Base-by-base conservation (phyloP, 1,140 invertebrate species). In the Colletes gigas region DNA sequence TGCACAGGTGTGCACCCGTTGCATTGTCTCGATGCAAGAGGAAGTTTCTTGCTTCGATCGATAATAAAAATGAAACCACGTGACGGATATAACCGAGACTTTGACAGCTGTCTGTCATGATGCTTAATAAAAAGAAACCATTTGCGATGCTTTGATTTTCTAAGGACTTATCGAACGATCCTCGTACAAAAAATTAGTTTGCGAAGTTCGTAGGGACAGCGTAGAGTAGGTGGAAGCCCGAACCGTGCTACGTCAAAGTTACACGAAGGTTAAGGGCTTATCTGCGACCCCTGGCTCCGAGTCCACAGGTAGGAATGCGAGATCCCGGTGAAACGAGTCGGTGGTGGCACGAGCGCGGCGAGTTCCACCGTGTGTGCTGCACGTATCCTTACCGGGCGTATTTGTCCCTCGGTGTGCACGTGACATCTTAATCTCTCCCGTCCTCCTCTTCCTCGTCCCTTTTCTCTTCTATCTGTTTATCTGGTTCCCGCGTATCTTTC, bases 391-490 rank as follows among this genome's bases (percentile, higher is more conserved):
- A 12, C 62, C 81, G 9, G 52, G 71, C 76, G 62, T 82, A 88
- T 88, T 85, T 88, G 87, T 87, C 77, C 79, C 73, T 77, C 39
- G 60, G 47, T 69, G 67, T 86, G 88, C 82, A 85, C 86, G 85
- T 91, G 88, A 90, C 89, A 90, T 91, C 85, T 91, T 89, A 91
- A 90, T 90, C 88, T 87, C 71, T 74, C 68, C 41, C 21, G 59
- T 41, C 66, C 79, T 57, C 55, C 44, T 66, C 57, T 62, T 21
- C 19, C 30, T 71, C 55, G 47, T 57, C 59, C n/a, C 30, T 39
- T 15, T 7, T 17, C 54, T n/a, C 54, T 15, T n/a, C 47, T 44
- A 21, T 62, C 30, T 19, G 12, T 79, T 67, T 75, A 52, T 66
- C 63, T 59, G 15, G 39, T 47, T 54, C 54, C 59, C 50, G 47